Evolutionary conservation across 2,888 invertebrate species (phyloP), one percentile per base, ranked within the genome.

Genomic region (Harpagoxenus sublaevis): DNA sequence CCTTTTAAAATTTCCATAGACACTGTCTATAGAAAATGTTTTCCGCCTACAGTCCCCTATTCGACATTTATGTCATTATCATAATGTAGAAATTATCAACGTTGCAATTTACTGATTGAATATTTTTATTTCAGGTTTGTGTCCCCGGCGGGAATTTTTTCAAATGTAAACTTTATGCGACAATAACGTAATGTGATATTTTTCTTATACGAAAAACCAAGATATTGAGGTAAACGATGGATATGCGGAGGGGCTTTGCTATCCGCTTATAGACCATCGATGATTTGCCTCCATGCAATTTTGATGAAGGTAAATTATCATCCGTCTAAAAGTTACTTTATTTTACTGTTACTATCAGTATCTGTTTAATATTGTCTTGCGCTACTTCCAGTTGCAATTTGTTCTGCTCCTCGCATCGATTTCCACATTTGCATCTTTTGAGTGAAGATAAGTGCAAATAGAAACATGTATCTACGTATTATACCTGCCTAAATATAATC

Each of bases 11-110:
- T n/a, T 39, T 55, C 12, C 15, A 39, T 55, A 57, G 68, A 70
- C 4, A 70, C 3, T 53, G 23, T 73, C 55, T 70, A 53, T 57
- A 57, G 39, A 71, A 15, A 18, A 57, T 15, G 9, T 73, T 57
- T 42, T 28, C 28, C 3, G 8, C 9, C 4, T 53, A 23, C 5
- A 4, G 1, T 15, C 8, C 4, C 3, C 1, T 42, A 28, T 57
- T 39, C 18, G 4, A 57, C 23, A 53, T 15, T 71, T 71, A 71
- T 71, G 35, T 70, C 12, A 51, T 42, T 73, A 57, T 57, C 42
- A n/a, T 28, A 28, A 42, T 57, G 15, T 42, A 31, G 42, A 42
- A 73, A 73, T 73, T 73, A 55, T 12, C 18, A 9, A 31, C 4
- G 39, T 53, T 2, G 39, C 9, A 31, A 31, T 23, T 23, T 31